Percentiles rank a stretch among this genome's conserved stretches.
Evolutionary conservation across 2,113 vertebrate species (phyloP).

Genomic region (Pantherophis guttatus): DNA sequence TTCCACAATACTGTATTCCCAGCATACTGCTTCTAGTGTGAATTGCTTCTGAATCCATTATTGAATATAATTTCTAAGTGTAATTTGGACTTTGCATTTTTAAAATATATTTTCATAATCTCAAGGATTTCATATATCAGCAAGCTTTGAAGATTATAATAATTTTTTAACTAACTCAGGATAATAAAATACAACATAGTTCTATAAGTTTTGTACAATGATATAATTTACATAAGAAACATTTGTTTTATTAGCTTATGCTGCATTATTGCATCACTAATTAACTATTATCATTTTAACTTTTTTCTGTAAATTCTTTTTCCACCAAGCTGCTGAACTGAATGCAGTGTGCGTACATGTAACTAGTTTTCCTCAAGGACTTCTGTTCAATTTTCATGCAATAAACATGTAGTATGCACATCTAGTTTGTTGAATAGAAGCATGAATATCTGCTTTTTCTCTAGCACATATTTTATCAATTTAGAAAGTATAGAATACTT

Average conservation of each 20-base stretch:
- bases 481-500: not conserved
- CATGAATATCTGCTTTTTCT: not conserved
- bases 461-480: not conserved
- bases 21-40: not conserved
- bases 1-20: not conserved
- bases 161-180: not conserved
- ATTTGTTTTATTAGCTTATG: not conserved
- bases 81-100: not conserved
- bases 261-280: not conserved
- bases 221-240: not conserved
- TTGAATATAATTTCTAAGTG: not conserved
- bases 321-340: not conserved
- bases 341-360: not conserved
- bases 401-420: not conserved
- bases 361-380: not conserved
- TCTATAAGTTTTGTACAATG: not conserved
- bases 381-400: not conserved
- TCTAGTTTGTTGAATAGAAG: not conserved
- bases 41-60: not conserved
- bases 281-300: not conserved
- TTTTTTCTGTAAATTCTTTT: not conserved
- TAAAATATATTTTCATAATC: not conserved
- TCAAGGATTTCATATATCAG: not conserved
- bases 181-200: not conserved
- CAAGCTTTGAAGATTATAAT: not conserved